These are phyloP conservation scores for Macaca mulatta DNA, from an alignment of 2,113 vertebrate genomes.

Conservation along the genomic window DNA sequence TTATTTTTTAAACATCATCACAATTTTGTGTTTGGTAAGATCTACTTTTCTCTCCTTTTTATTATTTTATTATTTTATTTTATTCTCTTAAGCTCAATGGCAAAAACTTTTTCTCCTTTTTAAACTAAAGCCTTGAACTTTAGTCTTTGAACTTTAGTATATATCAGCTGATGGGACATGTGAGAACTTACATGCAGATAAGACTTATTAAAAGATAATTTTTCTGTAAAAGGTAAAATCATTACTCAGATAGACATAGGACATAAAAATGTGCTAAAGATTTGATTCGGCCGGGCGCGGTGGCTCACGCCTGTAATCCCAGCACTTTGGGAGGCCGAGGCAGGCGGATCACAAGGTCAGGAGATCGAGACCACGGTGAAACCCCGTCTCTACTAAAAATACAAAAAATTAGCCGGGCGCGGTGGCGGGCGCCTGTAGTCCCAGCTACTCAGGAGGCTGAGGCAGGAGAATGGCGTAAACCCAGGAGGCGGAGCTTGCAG, in stretches of 20 bases:
- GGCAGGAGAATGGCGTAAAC: no score
- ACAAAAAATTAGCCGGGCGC: no score
- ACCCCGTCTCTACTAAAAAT: no score
- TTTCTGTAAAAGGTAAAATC: background rate
- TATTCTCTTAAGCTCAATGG: no score
- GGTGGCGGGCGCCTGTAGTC: no score
- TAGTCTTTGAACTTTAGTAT: background rate
- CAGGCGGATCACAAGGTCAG: no score
- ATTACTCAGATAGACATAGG: rapidly evolving
- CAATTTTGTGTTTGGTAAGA: background rate
- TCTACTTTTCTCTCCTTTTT: background rate
- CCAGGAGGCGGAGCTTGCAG: no score
- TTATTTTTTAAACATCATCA: background rate
- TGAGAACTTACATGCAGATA: background rate
- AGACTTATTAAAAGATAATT: background rate
- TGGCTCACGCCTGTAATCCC: no score
- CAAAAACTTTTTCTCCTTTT: background rate
- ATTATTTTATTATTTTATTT: background rate
- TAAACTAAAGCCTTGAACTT: background rate
- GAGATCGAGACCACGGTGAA: no score
- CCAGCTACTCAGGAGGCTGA: no score
- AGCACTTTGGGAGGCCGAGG: no score
- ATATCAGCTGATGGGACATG: background rate
- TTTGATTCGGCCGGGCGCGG: no score
- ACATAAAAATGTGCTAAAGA: background rate